Evolutionary conservation across 2,797 vertebrate species (phyloP).

Genomic region (Pangasius krempfi): DNA sequence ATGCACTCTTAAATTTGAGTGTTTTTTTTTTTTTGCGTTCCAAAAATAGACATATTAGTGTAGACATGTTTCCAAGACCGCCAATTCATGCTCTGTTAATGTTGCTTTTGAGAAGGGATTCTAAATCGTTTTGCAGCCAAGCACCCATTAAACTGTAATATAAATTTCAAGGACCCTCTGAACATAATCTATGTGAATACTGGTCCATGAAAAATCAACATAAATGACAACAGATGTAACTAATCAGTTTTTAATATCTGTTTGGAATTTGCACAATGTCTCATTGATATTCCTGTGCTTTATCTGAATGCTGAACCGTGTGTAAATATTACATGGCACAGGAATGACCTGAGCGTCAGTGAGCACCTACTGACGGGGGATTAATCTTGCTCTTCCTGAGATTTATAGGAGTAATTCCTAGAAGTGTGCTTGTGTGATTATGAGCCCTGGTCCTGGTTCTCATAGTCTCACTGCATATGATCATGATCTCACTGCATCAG

Average conservation of each 20-base stretch:
- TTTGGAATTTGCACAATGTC: neutral
- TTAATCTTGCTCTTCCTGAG: neutral
- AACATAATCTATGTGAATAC: neutral
- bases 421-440: neutral
- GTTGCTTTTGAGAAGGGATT: neutral
- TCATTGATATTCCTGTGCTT: neutral
- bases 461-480: neutral
- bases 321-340: neutral
- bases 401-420: conserved; percentile 16
- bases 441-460: neutral
- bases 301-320: neutral
- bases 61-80: neutral
- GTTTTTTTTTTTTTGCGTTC: no score
- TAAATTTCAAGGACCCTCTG: neutral
- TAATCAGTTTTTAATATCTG: neutral
- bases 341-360: neutral
- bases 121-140: neutral
- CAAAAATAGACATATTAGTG: neutral
- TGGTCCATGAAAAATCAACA: neutral
- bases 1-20: neutral
- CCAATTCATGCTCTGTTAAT: neutral
- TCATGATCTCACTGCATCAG: neutral
- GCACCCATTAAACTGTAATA: neutral
- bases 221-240: neutral
- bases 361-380: neutral